Percentiles rank a stretch among this genome's conserved stretches.
These are phyloP conservation scores for Pterostichus niger DNA, from an alignment of 2,888 invertebrate genomes.

Conservation along the genomic window DNA sequence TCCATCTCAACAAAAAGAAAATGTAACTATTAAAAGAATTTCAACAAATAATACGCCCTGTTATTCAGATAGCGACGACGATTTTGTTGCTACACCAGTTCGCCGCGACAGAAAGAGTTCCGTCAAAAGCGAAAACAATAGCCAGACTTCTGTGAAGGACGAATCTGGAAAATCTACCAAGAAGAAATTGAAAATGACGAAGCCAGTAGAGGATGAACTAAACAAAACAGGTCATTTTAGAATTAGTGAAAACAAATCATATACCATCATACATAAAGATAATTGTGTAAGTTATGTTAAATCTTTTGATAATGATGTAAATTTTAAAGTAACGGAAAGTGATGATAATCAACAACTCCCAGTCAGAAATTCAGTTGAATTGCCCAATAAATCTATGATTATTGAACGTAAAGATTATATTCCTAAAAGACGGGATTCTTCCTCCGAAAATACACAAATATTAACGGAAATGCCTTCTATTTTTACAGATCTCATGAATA, in stretches of 20 bases:
- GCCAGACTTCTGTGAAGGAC: conserved; percentile 14
- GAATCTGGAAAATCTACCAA: conserved; percentile 5
- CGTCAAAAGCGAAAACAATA: conserved; percentile 15
- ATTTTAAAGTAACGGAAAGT: conserved; percentile 62
- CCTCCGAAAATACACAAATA: conserved; percentile 8
- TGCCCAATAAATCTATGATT: conserved; percentile 57
- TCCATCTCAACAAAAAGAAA: conserved; percentile 30
- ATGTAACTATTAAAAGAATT: neutral
- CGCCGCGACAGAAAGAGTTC: conserved; percentile 31
- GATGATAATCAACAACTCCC: conserved; percentile 64
- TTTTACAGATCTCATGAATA: conserved; percentile 35
- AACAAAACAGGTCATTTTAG: conserved; percentile 60
- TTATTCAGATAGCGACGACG: conserved; percentile 55
- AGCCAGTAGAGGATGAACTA: conserved; percentile 48
- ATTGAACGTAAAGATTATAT: conserved; percentile 59
- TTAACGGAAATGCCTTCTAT: conserved; percentile 48
- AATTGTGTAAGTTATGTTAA: conserved; percentile 60
- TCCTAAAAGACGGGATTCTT: conserved; percentile 32
- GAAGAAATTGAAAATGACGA: conserved; percentile 35
- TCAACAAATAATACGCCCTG: conserved; percentile 39
- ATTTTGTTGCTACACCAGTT: neutral
- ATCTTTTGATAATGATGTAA: conserved; percentile 63
- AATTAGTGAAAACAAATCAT: conserved; percentile 58
- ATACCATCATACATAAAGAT: conserved; percentile 58
- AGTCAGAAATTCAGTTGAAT: conserved; percentile 10